phyloP scores from a whole-genome alignment of 2,888 invertebrate genomes.

The Chrysodeixis includens region DNA sequence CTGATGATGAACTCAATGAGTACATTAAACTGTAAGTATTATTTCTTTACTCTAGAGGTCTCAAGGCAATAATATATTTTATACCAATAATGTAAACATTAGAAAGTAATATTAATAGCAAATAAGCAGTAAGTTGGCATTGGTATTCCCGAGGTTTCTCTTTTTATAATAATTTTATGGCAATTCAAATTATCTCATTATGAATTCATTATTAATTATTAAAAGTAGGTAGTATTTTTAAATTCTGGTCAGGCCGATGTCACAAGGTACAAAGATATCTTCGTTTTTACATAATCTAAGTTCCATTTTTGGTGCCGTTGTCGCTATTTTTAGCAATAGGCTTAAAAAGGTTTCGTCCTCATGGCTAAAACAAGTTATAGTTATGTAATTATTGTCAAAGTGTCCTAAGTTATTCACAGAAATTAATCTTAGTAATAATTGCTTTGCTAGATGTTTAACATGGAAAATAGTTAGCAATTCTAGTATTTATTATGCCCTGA shows the following conservation, averaged over 20 bases:
- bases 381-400: too few relatives aligned
- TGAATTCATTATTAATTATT: constrained; percentile 15
- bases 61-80: background rate
- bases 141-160: constrained; percentile 32
- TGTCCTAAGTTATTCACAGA: too few relatives aligned
- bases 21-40: too few relatives aligned
- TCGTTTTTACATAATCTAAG: background rate
- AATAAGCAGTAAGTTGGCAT: constrained; percentile 30
- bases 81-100: constrained; percentile 20
- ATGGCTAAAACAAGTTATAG: too few relatives aligned
- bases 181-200: constrained; percentile 11
- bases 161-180: constrained; percentile 35
- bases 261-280: background rate
- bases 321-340: too few relatives aligned
- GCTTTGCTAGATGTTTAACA: background rate
- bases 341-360: too few relatives aligned
- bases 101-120: constrained; percentile 44
- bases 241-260: background rate
- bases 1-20: too few relatives aligned
- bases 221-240: background rate
- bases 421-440: background rate
- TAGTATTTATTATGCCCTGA: too few relatives aligned
- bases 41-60: too few relatives aligned
- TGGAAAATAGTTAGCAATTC: background rate
- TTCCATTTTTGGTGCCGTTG: background rate